Evolutionary conservation across 2,888 invertebrate genomes (phyloP), one percentile per base, ranked within the genome.

Genomic region (Spicauda simplicius): DNA sequence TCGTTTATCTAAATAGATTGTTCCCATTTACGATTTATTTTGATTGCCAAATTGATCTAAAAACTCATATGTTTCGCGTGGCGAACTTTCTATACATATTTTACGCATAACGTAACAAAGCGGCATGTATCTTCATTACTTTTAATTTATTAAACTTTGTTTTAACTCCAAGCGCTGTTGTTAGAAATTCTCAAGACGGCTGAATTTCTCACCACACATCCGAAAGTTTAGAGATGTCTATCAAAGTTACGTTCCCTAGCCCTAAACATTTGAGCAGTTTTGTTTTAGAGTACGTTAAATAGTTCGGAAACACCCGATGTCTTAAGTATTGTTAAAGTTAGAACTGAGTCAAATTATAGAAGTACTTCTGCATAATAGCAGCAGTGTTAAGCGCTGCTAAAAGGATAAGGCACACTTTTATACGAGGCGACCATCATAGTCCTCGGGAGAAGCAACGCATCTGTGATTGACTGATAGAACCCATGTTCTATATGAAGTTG

Each of bases 211-310:
- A 50, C 48, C 25, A 25, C 59, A 59, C 48, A 59, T 41, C 48
- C 16, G 48, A 59, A 59, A 59, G 48, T 59, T 59, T 30, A n/a
- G 59, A 59, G 59, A 48, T 59, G 48, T 59, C 59, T 59, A 59
- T 59, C 58, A 58, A 58, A 58, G 45, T 58, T 58, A 12, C 12
- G 19, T 57, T 57, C 58, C n/a, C 45, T 48, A 25, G 58, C 20
- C 59, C 59, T 59, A 48, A 48, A 50, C 59, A 48, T 59, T 59
- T 59, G 11, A 20, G 45, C n/a, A 58, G 48, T 59, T 48, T 41
- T 20, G 58, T 58, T 58, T 14, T 20, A 20, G 20, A 58, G 58
- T 25, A 48, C 45, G 45, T 25, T 20, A 57, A 58, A 58, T 48
- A 58, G 58, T 58, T 58, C 19, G n/a, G 20, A 11, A 25, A 41